These are phyloP conservation scores for Panzeria rudis DNA, from an alignment of 2,888 invertebrate species.

Conservation along the genomic window DNA sequence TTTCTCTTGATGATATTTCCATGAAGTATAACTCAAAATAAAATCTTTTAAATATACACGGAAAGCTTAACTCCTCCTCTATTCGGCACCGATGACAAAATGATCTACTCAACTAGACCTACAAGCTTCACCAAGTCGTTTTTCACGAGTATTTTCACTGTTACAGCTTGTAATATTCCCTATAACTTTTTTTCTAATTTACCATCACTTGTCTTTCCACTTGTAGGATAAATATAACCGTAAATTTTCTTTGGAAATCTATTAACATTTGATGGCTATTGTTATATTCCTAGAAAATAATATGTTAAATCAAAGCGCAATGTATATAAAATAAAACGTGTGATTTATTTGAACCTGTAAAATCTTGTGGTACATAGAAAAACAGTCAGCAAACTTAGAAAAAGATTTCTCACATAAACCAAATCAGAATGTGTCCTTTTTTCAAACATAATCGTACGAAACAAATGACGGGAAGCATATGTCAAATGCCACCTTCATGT, in stretches of 20 bases:
- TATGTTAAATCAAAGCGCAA: conserved; percentile 10
- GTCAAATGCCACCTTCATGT: conserved; percentile 72
- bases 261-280: conserved; percentile 41
- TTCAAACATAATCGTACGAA: conserved; percentile 38
- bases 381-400: conserved; percentile 13
- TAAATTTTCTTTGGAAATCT: conserved; percentile 46
- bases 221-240: conserved; percentile 40
- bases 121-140: too few relatives aligned
- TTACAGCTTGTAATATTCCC: too few relatives aligned
- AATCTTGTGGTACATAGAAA: conserved; percentile 24
- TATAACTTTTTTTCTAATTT: too few relatives aligned
- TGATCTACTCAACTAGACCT: too few relatives aligned
- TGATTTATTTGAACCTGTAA: conserved; percentile 70
- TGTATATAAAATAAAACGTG: conserved; percentile 54
- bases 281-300: conserved; percentile 51
- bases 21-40: too few relatives aligned
- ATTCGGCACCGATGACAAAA: too few relatives aligned
- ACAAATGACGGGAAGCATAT: conserved; percentile 71
- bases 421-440: conserved; percentile 63
- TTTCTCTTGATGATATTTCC: too few relatives aligned
- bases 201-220: background rate
- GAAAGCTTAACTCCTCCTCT: too few relatives aligned
- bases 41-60: too few relatives aligned
- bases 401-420: conserved; percentile 66
- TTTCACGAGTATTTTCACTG: too few relatives aligned